Percentiles rank a stretch among this genome's conserved stretches.
Conservation (phyloP, 2,113 vertebrate species). For the Balaeniceps rex region DNA sequence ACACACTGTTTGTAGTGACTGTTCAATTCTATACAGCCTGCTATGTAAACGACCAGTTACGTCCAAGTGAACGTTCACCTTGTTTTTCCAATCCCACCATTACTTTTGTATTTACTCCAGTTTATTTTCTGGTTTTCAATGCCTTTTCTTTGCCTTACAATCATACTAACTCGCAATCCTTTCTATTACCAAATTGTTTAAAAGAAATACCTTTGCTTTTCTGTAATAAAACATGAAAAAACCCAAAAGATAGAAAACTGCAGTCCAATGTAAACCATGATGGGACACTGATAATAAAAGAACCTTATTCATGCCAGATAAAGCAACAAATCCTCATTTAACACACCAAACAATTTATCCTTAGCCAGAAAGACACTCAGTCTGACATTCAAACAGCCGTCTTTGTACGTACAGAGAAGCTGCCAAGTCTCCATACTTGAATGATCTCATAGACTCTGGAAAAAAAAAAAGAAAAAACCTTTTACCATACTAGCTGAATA, state of each 20-base stretch:
- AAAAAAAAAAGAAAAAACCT: slow-evolving; percentile 30
- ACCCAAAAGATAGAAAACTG: not conserved
- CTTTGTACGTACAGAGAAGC: slow-evolving; percentile 34
- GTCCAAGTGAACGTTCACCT: not conserved
- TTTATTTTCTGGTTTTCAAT: not conserved
- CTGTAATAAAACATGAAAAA: not conserved
- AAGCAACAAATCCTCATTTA: slow-evolving; percentile 40
- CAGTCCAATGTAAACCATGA: not conserved
- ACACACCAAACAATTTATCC: slow-evolving; percentile 43
- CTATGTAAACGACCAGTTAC: not conserved
- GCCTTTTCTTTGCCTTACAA: not conserved
- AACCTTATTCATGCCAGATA: slow-evolving; percentile 4
- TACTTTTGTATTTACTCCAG: not conserved
- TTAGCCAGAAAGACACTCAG: slow-evolving; percentile 30
- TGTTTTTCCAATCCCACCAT: not conserved
- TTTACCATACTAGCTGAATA: slow-evolving; percentile 20
- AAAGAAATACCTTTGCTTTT: not conserved
- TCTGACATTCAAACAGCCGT: slow-evolving; percentile 24
- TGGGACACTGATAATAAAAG: not conserved
- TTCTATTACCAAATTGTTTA: not conserved
- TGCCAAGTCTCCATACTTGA: slow-evolving; percentile 71
- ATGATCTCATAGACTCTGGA: slow-evolving; percentile 65
- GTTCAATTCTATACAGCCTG: not conserved
- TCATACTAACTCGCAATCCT: not conserved
- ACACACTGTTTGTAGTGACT: not conserved